Percentiles rank a stretch among this genome's conserved stretches.
These are phyloP conservation scores for Drosophila borealis DNA, from an alignment of 2,888 invertebrate genomes.

Conservation along the genomic window DNA sequence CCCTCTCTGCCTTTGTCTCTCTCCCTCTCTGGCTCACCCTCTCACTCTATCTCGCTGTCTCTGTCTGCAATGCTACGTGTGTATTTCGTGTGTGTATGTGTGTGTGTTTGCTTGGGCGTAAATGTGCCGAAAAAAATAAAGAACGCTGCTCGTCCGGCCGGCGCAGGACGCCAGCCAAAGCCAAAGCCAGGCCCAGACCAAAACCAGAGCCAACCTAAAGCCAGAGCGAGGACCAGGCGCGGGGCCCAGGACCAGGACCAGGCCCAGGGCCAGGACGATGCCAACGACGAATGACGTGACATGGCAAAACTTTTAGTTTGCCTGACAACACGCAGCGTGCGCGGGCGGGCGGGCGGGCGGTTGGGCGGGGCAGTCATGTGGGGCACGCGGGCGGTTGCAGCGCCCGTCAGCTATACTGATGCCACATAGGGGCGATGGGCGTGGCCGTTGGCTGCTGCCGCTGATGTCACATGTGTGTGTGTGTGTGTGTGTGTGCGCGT, in stretches of 20 bases:
- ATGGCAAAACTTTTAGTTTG: constrained; percentile 77
- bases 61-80: constrained; percentile 28
- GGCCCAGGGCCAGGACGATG: constrained; percentile 39
- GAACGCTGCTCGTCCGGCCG: constrained; percentile 46
- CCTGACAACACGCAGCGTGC: constrained; percentile 74
- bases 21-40: constrained; percentile 21
- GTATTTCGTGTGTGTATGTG: constrained; percentile 21
- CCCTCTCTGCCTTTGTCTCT: constrained; percentile 25
- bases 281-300: constrained; percentile 79
- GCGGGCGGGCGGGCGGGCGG: constrained; percentile 16
- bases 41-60: constrained; percentile 17
- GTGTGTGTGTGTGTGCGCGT: constrained; percentile 18
- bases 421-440: constrained; percentile 43
- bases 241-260: constrained; percentile 11
- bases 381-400: constrained; percentile 15
- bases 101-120: constrained; percentile 60
- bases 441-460: constrained; percentile 52
- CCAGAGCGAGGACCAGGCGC: constrained; percentile 29
- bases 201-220: constrained; percentile 1
- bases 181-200: constrained; percentile 15
- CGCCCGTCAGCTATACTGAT: constrained; percentile 39
- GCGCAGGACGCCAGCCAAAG: constrained; percentile 33
- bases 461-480: constrained; percentile 42
- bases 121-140: constrained; percentile 68
- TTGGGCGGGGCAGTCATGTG: not conserved